phyloP scores from a whole-genome alignment of 2,113 vertebrate genomes.

The Psilopogon haemacephalus region DNA sequence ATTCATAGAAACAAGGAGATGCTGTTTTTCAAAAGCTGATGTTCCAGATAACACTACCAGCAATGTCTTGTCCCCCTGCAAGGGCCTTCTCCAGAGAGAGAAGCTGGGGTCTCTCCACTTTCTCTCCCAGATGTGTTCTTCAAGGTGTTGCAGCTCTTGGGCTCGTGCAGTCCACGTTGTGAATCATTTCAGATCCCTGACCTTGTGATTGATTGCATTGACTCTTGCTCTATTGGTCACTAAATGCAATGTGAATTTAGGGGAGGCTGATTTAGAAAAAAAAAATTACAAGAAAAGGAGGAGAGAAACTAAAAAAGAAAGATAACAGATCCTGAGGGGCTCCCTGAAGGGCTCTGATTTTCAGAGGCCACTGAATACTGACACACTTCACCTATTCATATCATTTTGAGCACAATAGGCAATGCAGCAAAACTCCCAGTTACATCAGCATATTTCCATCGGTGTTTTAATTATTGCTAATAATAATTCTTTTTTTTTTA shows the following conservation, averaged over 20 bases:
- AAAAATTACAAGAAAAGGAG: too few species aligned
- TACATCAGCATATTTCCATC: not conserved
- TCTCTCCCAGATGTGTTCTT: not conserved
- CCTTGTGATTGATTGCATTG: not conserved
- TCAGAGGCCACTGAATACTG: not conserved
- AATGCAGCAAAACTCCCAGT: not conserved
- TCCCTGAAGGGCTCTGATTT: not conserved
- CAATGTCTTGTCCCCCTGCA: not conserved
- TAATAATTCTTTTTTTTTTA: not conserved
- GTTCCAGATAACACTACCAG: not conserved
- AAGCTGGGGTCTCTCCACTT: not conserved
- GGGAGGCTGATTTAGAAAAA: not conserved
- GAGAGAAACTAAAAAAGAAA: not conserved
- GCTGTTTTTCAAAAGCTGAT: not conserved
- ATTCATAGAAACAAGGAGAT: not conserved
- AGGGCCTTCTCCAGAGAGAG: not conserved
- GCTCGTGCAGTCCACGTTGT: not conserved
- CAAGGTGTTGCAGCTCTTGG: not conserved
- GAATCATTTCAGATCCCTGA: not conserved
- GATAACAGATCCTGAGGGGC: not conserved
- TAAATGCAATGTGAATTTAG: conserved; percentile 1
- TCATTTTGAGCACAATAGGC: not conserved
- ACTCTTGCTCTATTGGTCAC: not conserved
- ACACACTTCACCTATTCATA: not conserved
- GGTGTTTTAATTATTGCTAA: not conserved